Base-by-base conservation (phyloP, 2,113 vertebrate genomes). In the Ellobius talpinus region DNA sequence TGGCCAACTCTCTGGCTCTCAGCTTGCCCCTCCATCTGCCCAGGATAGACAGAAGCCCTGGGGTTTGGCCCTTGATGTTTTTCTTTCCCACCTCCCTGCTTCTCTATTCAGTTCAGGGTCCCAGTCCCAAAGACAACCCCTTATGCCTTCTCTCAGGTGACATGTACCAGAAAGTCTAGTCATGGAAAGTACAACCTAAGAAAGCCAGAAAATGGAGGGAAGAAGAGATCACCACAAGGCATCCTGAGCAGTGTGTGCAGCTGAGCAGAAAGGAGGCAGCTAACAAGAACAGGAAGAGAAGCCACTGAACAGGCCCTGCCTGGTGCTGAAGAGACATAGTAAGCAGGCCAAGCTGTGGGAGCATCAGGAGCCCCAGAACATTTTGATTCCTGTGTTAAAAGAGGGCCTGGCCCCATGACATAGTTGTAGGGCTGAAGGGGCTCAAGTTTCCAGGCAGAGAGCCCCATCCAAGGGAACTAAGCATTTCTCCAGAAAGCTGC, bases 401-500 rank as follows among this genome's bases (percentile, higher is more conserved):
- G 74, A 73, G 82, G 82, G 93, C 78, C 86, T 96, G 78, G 61
- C 73, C 66, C 50, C 70, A 70, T 47, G 61, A 81, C 47, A 42
- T 24, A 74, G 93, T 70, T 47, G 0, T 42, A 58, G 84, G 93
- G 70, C 47, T 84, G 87, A 96, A 97, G 96, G 16, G 9, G 93
- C 85, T 98, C 95, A 76, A n/a, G 63, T 96, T 89, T 90, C 79
- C 89, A 85, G 76, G 55, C 50, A 45, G 84, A 39, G 84, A 92
- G 91, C 94, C 42, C 65, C 91, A 77, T 0, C 0, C 23, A 88
- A 74, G 89, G 70, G 84, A 91, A 47, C 87, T 85, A 95, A 97
- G 90, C 81, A 94, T 79, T 96, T 97, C 95, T 90, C 95, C 97
- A 97, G 96, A 96, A 91, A 79, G 0, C 4, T 68, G 29, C 72